These are phyloP conservation scores for Odocoileus hemionus DNA, from an alignment of 2,113 vertebrate species.

Conservation along the genomic window DNA sequence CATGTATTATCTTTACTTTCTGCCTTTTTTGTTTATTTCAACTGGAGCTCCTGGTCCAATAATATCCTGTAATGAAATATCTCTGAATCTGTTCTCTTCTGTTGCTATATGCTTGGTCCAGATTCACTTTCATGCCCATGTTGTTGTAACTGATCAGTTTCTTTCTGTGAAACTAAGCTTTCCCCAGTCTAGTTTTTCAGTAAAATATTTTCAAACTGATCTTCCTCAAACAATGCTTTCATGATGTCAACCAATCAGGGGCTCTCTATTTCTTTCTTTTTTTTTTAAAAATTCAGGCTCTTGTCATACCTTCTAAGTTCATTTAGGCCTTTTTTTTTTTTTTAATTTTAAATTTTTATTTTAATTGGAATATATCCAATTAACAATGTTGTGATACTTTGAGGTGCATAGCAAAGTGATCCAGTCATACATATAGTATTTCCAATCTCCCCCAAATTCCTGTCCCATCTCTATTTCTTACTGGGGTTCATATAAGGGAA, in stretches of 20 bases:
- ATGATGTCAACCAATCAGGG: neutral
- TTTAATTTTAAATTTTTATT: neutral
- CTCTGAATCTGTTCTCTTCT: neutral
- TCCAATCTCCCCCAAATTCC: neutral
- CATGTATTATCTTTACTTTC: neutral
- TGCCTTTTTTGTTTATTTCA: neutral
- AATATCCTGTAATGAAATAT: neutral
- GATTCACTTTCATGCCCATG: neutral
- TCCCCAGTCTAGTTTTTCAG: neutral
- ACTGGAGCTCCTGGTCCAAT: neutral
- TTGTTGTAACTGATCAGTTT: neutral
- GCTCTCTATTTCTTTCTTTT: neutral
- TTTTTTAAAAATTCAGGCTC: neutral
- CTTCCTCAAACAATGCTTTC: neutral
- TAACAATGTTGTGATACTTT: neutral
- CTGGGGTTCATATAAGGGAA: neutral
- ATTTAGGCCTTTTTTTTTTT: neutral
- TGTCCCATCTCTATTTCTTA: neutral
- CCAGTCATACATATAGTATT: neutral
- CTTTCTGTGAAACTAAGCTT: neutral
- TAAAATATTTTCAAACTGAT: neutral
- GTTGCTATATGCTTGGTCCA: neutral
- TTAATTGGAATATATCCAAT: neutral
- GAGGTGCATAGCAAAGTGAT: neutral
- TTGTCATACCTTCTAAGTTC: neutral